Base-by-base conservation (phyloP, 2,113 vertebrate genomes). In the Anser brachyrhynchus region DNA sequence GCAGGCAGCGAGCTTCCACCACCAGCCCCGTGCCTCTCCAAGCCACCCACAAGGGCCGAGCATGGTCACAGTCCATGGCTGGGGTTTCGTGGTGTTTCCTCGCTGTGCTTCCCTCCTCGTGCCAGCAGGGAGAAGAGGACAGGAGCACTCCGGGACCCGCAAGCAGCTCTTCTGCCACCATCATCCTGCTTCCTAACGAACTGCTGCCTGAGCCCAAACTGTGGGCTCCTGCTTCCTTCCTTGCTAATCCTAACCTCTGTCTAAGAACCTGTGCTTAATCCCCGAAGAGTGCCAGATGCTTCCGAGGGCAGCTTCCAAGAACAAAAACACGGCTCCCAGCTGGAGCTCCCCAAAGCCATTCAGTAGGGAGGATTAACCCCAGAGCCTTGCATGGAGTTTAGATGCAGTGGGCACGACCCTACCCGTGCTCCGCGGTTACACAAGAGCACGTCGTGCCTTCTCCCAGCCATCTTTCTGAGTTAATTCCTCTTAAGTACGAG, bases 181-280 rank as follows among this genome's bases (percentile, higher is more conserved):
- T 80, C 71, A 35, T 76, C 29, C 70, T 91, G 77, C 46, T 92
- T 92, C 90, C 74, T 78, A 84, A 84, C 67, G 75, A 94, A 81
- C 74, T 33, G 49, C 81, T 67, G 57, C 33, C 79, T 10, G 11
- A 75, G 80, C 23, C 35, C 35, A 57, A 93, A 72, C 66, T 21
- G 20, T 21, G 31, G 66, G 74, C 78, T 92, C 61, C 62, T 54
- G 79, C 84, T 91, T 57, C 55, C 87, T 93, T 87, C 81, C 52
- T 25, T 13, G 11, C 74, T 96, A 95, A 95, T 82, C 81, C 77
- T 8, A 39, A 82, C 89, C 81, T 93, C 84, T 79, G 46, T 83
- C 80, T 89, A 92, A 96, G 94, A 96, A 95, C 93, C 89, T 82
- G 84, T 39, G 49, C 77, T 95, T 95, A 96, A 95, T 89, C 84